Evolutionary conservation across 2,797 vertebrate genomes (phyloP).

Genomic region (Semaprochilodus insignis): DNA sequence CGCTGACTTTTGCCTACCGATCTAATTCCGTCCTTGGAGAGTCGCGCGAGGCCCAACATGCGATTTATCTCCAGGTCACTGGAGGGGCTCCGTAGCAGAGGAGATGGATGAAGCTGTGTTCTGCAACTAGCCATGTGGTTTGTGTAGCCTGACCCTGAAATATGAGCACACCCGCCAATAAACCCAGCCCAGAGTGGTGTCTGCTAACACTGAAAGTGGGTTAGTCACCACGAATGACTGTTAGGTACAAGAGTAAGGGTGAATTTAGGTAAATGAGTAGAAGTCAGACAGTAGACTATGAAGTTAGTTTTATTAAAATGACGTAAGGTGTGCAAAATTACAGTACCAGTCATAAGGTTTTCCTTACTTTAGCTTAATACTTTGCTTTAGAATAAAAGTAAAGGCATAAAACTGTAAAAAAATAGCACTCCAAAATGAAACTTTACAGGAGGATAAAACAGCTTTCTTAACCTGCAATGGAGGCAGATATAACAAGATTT

Average conservation of each 20-base stretch:
- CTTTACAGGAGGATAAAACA: too few relatives aligned
- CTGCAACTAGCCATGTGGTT: constrained; percentile 64
- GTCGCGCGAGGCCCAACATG: constrained; percentile 63
- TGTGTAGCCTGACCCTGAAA: constrained; percentile 47
- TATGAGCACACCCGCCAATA: constrained; percentile 66
- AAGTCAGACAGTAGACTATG: background rate
- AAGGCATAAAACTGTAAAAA: too few relatives aligned
- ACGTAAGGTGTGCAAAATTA: background rate
- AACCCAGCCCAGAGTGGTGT: constrained; percentile 60
- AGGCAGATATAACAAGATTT: too few relatives aligned
- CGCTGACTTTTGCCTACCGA: constrained; percentile 74
- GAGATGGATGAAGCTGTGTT: constrained; percentile 73
- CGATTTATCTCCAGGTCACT: constrained; percentile 76
- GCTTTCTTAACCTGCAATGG: too few relatives aligned
- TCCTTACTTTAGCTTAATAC: too few relatives aligned
- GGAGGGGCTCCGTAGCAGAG: constrained; percentile 58
- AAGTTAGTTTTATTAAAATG: background rate
- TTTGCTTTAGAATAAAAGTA: too few relatives aligned
- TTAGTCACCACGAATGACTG: constrained; percentile 64
- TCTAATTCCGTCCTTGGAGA: constrained; percentile 80
- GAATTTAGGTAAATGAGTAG: background rate
- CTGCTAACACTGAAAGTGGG: constrained; percentile 52
- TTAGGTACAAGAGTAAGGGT: background rate
- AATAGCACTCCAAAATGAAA: too few relatives aligned
- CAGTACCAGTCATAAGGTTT: too few relatives aligned